Percentiles rank a stretch among this genome's conserved stretches.
Conservation (phyloP, 2,888 invertebrate species). For the Andrena camellia region DNA sequence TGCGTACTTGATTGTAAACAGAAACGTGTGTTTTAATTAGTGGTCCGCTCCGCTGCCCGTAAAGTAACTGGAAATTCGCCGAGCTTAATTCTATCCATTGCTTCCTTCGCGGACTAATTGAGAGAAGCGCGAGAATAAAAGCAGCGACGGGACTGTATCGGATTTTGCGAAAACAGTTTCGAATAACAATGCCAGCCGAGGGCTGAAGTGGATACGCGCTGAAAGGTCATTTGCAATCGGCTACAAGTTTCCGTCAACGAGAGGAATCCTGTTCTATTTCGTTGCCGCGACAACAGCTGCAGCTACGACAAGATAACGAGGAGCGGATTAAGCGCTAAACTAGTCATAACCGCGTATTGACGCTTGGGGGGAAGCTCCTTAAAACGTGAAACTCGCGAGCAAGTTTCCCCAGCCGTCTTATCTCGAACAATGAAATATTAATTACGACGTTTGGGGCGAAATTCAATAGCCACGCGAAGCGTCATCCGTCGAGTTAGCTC, state of each 20-base stretch:
- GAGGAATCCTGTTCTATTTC: slow-evolving; percentile 59
- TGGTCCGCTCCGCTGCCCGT: background rate
- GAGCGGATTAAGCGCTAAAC: slow-evolving; percentile 60
- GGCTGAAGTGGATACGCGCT: slow-evolving; percentile 39
- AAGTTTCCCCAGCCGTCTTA: background rate
- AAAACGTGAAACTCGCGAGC: slow-evolving; percentile 31
- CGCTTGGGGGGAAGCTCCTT: slow-evolving; percentile 43
- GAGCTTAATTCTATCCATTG: background rate
- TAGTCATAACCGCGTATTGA: slow-evolving; percentile 61
- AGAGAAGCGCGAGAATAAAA: slow-evolving; percentile 10
- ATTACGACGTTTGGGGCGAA: slow-evolving; percentile 17
- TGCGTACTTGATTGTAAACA: background rate
- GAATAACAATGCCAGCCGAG: slow-evolving; percentile 69
- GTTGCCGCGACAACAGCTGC: slow-evolving; percentile 54
- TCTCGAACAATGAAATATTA: slow-evolving; percentile 11
- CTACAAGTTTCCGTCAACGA: slow-evolving; percentile 55
- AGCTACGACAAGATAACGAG: slow-evolving; percentile 54
- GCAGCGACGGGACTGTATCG: slow-evolving; percentile 27
- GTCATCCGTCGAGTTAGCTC: background rate
- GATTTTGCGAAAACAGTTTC: slow-evolving; percentile 70
- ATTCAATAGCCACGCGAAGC: background rate
- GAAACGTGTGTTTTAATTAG: background rate
- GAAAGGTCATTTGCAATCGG: slow-evolving; percentile 67
- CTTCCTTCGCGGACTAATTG: background rate
- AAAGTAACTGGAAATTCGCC: background rate